Conservation (phyloP, 2,113 vertebrate genomes). For the Phalacrocorax aristotelis region DNA sequence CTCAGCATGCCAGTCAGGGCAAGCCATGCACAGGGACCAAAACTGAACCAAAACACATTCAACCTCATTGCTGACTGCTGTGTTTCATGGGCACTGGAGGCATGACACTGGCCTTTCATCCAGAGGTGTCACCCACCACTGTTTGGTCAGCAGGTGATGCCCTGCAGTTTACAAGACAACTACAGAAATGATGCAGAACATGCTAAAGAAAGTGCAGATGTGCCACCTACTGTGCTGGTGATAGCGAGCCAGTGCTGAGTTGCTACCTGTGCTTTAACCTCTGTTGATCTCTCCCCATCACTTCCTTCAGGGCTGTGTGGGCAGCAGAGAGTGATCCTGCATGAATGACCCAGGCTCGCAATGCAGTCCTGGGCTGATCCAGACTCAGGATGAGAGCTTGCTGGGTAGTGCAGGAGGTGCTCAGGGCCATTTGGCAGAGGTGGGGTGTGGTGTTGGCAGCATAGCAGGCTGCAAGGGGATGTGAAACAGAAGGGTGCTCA, state of each 20-base stretch:
- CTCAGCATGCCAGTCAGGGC: accelerated
- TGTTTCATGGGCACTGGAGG: background rate
- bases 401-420: background rate
- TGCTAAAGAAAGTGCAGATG: background rate
- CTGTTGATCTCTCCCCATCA: accelerated
- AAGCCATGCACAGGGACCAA: accelerated
- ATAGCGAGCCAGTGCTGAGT: background rate
- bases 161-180: background rate
- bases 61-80: accelerated
- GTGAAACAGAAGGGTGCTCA: accelerated
- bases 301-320: background rate
- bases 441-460: background rate
- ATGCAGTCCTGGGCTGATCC: background rate
- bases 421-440: background rate
- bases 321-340: background rate
- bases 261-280: background rate
- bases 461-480: background rate
- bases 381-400: background rate
- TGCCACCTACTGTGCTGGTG: background rate
- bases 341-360: background rate
- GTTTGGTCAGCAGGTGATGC: accelerated
- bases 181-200: background rate
- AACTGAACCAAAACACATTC: background rate
- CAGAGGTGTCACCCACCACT: background rate
- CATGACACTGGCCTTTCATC: accelerated